Evolutionary conservation across 2,113 vertebrate genomes (phyloP), one percentile per base, ranked within the genome.

Genomic region (Charina bottae): DNA sequence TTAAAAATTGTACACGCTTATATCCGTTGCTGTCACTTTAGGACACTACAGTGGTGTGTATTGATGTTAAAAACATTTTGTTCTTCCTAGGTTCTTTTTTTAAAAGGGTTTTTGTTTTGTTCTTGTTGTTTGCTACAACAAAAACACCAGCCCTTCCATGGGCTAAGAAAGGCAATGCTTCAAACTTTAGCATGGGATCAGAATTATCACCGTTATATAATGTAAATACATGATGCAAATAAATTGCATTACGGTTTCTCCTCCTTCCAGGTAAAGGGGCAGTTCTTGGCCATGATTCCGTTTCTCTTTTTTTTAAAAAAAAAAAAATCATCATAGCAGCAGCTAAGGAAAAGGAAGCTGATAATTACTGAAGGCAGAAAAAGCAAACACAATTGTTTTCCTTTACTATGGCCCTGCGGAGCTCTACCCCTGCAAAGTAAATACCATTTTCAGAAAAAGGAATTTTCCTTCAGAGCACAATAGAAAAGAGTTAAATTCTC

Each of bases 21-120:
- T 85, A 93, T 84, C 90, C 93, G 46, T 42, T 88, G 42, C 72
- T 58, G 60, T 5, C 87, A 28, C 46, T 28, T 72, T 21, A 46
- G 89, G 49, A 87, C 54, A 56, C 28, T 21, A 0, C 3, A 91
- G 33, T 42, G 3, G 19, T 42, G 19, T 78, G 19, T 78, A 42
- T 42, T 42, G 72, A 83, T 54, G 58, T n/a, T 93, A 85, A 89
- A 59, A 0, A 26, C 83, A 28, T 56, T 62, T 89, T 58, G 56
- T 87, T 17, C 62, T 90, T 64, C 37, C 2, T 72, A 55, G 4
- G 17, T 68, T 37, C 8, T 49, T 10, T 0, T 68, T 72, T 17
- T 7, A 4, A 15, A 42, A 9, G 72, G 33, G 17, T 19, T 42
- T 42, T 42, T 78, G 33, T 37, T 78, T 37, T 37, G 17, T 78